Base-by-base conservation (phyloP, 2,113 vertebrate species). In the Cyanoderma ruficeps region DNA sequence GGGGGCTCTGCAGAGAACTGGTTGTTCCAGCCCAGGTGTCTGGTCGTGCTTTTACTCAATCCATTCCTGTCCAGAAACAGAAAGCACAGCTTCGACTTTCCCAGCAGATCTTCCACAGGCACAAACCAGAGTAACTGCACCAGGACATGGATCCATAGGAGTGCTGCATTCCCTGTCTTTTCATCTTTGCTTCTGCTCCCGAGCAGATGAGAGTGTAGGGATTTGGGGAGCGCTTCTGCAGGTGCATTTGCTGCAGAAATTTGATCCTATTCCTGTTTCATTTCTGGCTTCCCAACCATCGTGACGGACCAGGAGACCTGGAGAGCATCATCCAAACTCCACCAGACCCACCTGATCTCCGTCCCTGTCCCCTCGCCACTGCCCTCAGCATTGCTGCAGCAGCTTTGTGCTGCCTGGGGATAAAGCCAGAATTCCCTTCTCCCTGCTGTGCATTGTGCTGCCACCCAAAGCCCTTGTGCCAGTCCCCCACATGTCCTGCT, bases 161-260 rank as follows among this genome's bases (percentile, higher is more conserved):
- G 33, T 31, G 49, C n/a, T 75, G 35, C 59, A n/a, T 10, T 50
- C 39, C 30, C 6, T 30, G 16, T 24, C 37, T 61, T 55, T 77
- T 52, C 49, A 75, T 55, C 50, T 81, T 61, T 52, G 25, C 27
- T 50, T 74, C 82, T 89, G 30, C 49, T 83, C 67, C n/a, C 30
- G 6, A 15, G 22, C 16, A 55, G 31, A 23, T 25, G 27, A 39
- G 30, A 56, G 28, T 0, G 1, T 0, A 49, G 64, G 31, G 52
- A 15, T 15, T 1, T 2, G 8, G 50, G 50, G 33, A 52, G n/a
- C 7, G 17, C 18, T 64, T 52, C 78, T 87, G 46, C 83, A 94
- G 49, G 49, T 64, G 57, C 15, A 18, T 44, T 80, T 82, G 28
- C 60, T 64, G 39, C 42, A 37, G 13, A 31, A 80, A 41, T 35